These are phyloP conservation scores for Cetoscarus ocellatus DNA, from an alignment of 2,797 vertebrate species.

Conservation along the genomic window DNA sequence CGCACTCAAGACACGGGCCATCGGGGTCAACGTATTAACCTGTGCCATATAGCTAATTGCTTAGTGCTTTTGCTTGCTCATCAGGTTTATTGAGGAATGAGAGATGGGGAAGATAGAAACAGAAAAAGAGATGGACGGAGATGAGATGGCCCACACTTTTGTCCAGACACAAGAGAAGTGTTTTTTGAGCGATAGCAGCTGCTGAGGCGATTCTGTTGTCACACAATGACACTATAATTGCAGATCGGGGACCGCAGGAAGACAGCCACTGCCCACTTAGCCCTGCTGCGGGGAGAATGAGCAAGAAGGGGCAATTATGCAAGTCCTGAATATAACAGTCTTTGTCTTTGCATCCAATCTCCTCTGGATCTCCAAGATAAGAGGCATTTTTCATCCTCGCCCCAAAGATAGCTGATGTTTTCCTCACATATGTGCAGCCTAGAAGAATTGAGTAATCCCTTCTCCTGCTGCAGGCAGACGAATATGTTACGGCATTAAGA, in stretches of 20 bases:
- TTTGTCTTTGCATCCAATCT: slow-evolving; percentile 42
- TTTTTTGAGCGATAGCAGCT: slow-evolving; percentile 53
- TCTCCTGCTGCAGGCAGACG: slow-evolving; percentile 50
- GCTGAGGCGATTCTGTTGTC: slow-evolving; percentile 54
- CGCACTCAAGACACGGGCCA: slow-evolving; percentile 22
- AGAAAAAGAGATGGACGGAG: neutral
- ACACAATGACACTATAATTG: slow-evolving; percentile 76
- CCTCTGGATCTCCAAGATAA: slow-evolving; percentile 42
- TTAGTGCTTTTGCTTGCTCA: slow-evolving; percentile 55
- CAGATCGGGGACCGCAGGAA: slow-evolving; percentile 56
- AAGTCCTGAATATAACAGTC: slow-evolving; percentile 28
- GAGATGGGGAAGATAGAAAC: neutral
- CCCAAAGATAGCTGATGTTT: slow-evolving; percentile 36
- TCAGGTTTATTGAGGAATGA: slow-evolving; percentile 49
- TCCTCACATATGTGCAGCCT: slow-evolving; percentile 51
- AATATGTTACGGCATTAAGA: slow-evolving; percentile 66
- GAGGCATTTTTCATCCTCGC: slow-evolving; percentile 25
- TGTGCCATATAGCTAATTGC: slow-evolving; percentile 61
- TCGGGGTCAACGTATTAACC: slow-evolving; percentile 62
- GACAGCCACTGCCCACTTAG: slow-evolving; percentile 64
- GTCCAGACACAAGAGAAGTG: slow-evolving; percentile 50
- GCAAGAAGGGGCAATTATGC: slow-evolving; percentile 62
- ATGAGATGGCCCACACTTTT: slow-evolving; percentile 20
- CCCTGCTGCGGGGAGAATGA: slow-evolving; percentile 53
- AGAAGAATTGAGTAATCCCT: slow-evolving; percentile 50